Base-by-base conservation (phyloP, 2,113 vertebrate genomes). In the Diadophis punctatus region DNA sequence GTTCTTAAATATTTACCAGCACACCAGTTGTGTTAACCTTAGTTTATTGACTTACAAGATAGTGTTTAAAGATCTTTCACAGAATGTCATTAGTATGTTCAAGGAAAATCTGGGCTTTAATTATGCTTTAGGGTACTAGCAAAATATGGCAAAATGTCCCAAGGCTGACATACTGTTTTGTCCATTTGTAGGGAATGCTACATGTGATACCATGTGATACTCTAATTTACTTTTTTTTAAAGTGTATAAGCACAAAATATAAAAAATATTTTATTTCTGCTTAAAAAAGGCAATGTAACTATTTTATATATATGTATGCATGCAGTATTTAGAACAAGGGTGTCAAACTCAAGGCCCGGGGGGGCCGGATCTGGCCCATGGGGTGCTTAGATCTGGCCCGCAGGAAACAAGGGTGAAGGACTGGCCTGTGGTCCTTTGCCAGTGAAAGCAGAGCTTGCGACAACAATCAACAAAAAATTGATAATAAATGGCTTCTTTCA, bases 401-500 rank as follows among this genome's bases (percentile, higher is more conserved):
- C 49, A 9, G 49, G 49, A 49, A 8, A 49, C 49, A 49, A 49
- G 49, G 49, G 49, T 6, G 49, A 51, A 51, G 49, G 10, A 51
- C 49, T 51, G 10, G 9, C 10, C 8, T 6, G 49, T 9, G 49
- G 10, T 51, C 49, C 49, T 51, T 9, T 51, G 49, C 49, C 49
- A 51, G 49, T 2, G 10, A 11, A 51, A 51, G 49, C 49, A 1
- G 10, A 10, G 10, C 48, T 48, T 46, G 46, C 5, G 46, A 74
- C 63, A 74, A 34, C 12, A 34, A 14, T 34, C 14, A 74, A 74
- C 12, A 16, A 74, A 74, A 12, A 74, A 74, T 18, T 74, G 11
- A 74, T 34, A 74, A 74, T 34, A 39, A 74, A 74, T 92, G 55
- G 93, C 25, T 53, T 22, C 56, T 94, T 94, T 90, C 68, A 91